These are phyloP conservation scores for Semicossyphus pulcher DNA, from an alignment of 2,113 vertebrate species.

Conservation along the genomic window DNA sequence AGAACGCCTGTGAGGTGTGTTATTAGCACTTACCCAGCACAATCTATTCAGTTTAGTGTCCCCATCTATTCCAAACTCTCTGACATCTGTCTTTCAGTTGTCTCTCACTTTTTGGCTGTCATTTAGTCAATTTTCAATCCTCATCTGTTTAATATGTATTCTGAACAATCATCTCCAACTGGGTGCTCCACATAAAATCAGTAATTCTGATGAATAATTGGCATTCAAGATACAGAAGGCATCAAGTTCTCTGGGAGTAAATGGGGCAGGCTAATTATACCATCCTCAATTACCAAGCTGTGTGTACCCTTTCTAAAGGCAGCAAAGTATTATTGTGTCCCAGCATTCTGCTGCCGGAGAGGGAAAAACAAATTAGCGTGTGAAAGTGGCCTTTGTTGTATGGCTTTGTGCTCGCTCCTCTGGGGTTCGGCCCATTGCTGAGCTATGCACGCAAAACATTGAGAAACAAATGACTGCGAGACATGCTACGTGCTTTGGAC, in stretches of 20 bases:
- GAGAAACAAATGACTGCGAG: conserved; percentile 54
- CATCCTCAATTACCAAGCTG: conserved; percentile 42
- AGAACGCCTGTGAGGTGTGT: neutral
- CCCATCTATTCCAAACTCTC: conserved; percentile 5
- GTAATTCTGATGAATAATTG: conserved; percentile 40
- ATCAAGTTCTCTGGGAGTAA: conserved; percentile 24
- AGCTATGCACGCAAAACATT: conserved; percentile 35
- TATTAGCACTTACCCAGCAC: neutral
- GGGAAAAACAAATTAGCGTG: conserved; percentile 64
- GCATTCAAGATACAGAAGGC: conserved; percentile 30
- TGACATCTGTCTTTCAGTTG: conserved; percentile 22
- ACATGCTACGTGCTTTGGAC: conserved; percentile 35
- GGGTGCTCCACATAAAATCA: conserved; percentile 28
- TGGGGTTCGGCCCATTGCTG: conserved; percentile 41
- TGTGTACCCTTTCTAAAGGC: conserved; percentile 37
- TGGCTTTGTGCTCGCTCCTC: conserved; percentile 37
- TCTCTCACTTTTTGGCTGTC: conserved; percentile 15
- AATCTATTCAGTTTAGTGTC: neutral
- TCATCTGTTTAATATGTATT: conserved; percentile 49
- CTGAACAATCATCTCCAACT: conserved; percentile 14
- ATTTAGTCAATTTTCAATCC: conserved; percentile 12
- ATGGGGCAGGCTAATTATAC: conserved; percentile 53
- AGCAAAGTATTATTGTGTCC: conserved; percentile 44
- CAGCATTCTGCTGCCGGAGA: conserved; percentile 42
- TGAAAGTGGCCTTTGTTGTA: conserved; percentile 62